Conservation (phyloP, 2,888 invertebrate species). For the Ceratothoa steindachneri region DNA sequence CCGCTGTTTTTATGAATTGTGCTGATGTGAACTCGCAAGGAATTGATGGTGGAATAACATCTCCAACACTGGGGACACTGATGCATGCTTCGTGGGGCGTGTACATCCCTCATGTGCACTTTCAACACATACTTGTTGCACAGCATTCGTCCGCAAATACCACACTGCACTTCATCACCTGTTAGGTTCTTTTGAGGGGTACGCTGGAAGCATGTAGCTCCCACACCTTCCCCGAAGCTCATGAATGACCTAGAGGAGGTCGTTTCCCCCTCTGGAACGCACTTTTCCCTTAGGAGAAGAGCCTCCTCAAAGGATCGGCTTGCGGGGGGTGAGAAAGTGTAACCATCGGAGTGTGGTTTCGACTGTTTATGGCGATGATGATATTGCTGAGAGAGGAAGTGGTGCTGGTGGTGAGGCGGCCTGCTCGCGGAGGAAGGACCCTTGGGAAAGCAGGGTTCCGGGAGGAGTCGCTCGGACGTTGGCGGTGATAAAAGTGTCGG, state of each 20-base stretch:
- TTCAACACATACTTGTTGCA: conserved; percentile 47
- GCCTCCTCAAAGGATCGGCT: not conserved
- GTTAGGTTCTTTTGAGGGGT: conserved; percentile 15
- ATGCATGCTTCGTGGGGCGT: conserved; percentile 40
- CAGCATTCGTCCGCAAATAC: conserved; percentile 40
- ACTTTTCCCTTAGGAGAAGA: not conserved
- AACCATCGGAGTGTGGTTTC: conserved; percentile 2
- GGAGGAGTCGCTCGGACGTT: not conserved
- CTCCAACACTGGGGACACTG: conserved; percentile 42
- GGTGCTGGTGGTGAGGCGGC: not conserved
- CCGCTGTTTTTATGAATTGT: conserved; percentile 36
- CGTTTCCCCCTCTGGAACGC: not conserved
- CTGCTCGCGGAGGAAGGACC: not conserved
- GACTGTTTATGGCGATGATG: not conserved
- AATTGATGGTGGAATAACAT: conserved; percentile 44
- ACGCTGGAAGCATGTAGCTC: not conserved
- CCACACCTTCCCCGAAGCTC: not conserved
- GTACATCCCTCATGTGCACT: conserved; percentile 47
- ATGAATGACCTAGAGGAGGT: not conserved
- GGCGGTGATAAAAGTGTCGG: not conserved
- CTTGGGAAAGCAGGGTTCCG: no score
- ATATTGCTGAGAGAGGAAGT: not conserved
- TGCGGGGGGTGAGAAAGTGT: not conserved
- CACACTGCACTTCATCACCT: conserved; percentile 43
- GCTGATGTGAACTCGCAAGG: conserved; percentile 45